A percentile compares a stretch with the other conserved stretches of the same genome.
These are phyloP conservation scores for Calyptomena viridis DNA, from an alignment of 2,113 vertebrate genomes.

Conservation along the genomic window DNA sequence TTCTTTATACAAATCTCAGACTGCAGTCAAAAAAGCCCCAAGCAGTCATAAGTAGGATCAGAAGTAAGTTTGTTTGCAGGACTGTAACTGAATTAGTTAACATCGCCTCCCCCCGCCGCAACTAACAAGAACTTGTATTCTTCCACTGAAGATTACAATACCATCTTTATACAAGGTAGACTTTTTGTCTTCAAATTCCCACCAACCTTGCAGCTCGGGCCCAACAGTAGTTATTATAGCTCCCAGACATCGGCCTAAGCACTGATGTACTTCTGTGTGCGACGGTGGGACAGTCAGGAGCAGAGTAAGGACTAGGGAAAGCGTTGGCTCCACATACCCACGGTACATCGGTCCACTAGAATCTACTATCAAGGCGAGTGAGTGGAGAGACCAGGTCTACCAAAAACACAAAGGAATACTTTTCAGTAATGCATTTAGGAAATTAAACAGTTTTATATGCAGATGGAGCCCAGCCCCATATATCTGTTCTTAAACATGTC, in stretches of 20 bases:
- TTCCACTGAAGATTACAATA: neutral
- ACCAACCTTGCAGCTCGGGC: conserved; percentile 93
- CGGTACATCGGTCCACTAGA: conserved; percentile 99
- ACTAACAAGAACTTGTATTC: neutral
- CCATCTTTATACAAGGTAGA: neutral
- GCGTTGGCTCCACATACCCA: conserved; percentile 94
- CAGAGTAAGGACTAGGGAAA: conserved; percentile 94
- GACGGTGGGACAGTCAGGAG: conserved; percentile 95
- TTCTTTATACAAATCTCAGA: neutral
- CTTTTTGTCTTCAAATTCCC: neutral
- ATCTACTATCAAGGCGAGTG: conserved; percentile 96
- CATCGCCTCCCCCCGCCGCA: accelerated
- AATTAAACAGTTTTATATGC: neutral
- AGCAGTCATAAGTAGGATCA: neutral
- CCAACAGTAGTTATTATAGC: conserved; percentile 98
- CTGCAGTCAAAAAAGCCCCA: neutral
- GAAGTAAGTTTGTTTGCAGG: neutral
- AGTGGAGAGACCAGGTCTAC: conserved; percentile 98
- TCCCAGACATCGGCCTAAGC: conserved; percentile 94
- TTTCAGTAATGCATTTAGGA: neutral
- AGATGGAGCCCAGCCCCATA: neutral
- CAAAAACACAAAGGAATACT: neutral
- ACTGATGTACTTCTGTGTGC: conserved; percentile 96
- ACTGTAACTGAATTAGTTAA: neutral
- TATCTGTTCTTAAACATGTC: accelerated